Conservation (phyloP, 2,113 vertebrate species). For the Alexandromys fortis region DNA sequence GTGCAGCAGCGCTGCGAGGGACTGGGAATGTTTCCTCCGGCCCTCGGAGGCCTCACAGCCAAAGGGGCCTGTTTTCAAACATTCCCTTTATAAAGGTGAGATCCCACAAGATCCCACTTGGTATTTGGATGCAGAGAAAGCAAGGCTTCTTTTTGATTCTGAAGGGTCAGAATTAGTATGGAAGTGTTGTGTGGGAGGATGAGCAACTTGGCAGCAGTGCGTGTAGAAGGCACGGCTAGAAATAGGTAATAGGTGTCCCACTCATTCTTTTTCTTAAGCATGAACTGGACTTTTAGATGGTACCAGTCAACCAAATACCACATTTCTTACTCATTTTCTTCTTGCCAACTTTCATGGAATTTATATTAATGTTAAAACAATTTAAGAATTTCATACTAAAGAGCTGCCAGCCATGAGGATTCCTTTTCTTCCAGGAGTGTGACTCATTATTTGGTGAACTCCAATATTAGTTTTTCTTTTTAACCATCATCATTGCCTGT, state of each 20-base stretch:
- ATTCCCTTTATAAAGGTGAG: constrained; percentile 79
- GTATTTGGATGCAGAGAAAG: constrained; percentile 74
- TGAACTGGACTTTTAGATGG: constrained; percentile 66
- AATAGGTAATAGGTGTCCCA: constrained; percentile 69
- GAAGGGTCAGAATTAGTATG: constrained; percentile 70
- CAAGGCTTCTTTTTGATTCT: constrained; percentile 69
- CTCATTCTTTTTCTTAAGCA: constrained; percentile 63
- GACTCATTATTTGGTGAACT: constrained; percentile 77
- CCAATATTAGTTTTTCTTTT: constrained; percentile 75
- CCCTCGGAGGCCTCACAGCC: constrained; percentile 42
- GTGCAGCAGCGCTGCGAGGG: constrained; percentile 41
- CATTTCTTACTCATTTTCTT: constrained; percentile 38
- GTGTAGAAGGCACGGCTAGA: constrained; percentile 58
- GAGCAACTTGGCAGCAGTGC: constrained; percentile 46
- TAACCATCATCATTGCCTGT: constrained; percentile 59
- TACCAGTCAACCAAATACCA: constrained; percentile 50
- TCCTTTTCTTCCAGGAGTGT: constrained; percentile 75
- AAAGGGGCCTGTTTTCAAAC: constrained; percentile 75
- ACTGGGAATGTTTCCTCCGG: constrained; percentile 64
- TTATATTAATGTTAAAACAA: constrained; percentile 69
- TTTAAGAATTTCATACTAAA: constrained; percentile 57
- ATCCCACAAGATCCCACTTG: constrained; percentile 74
- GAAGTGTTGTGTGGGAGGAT: constrained; percentile 52
- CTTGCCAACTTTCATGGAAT: constrained; percentile 65
- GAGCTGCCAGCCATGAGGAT: constrained; percentile 49